These are phyloP conservation scores for Dicrurus megarhynchus DNA, from an alignment of 2,113 vertebrate species.

Conservation along the genomic window DNA sequence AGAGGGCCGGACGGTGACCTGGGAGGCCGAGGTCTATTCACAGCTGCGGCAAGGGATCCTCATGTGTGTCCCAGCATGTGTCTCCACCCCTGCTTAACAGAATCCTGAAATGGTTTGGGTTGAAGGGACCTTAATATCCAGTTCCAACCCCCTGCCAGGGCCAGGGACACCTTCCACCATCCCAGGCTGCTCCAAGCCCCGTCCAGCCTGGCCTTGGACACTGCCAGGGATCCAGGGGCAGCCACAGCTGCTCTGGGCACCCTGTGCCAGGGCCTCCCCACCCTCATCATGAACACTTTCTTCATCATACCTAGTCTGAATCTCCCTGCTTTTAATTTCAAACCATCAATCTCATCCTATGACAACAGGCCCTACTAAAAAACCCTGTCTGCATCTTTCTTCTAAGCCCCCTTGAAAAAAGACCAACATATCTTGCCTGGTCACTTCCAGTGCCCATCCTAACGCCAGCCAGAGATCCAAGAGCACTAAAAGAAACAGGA, in stretches of 20 bases:
- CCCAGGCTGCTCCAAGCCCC: fast-evolving
- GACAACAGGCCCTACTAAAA: not conserved
- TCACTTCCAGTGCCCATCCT: not conserved
- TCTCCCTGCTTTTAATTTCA: not conserved
- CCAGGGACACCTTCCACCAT: fast-evolving
- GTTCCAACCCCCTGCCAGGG: fast-evolving
- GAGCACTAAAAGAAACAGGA: not conserved
- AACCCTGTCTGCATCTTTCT: not conserved
- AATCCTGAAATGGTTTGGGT: not conserved
- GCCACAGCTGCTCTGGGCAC: fast-evolving
- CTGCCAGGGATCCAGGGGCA: not conserved
- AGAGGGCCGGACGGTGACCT: not conserved
- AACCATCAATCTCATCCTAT: not conserved
- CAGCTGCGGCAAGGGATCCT: not conserved
- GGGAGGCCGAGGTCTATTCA: not conserved
- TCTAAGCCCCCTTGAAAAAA: not conserved
- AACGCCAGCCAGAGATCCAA: not conserved
- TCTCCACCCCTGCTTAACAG: not conserved
- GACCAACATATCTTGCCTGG: not conserved
- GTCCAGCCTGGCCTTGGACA: fast-evolving
- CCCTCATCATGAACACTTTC: fast-evolving
- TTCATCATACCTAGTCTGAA: not conserved
- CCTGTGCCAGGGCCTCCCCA: fast-evolving
- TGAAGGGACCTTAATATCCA: not conserved
- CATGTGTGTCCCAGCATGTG: not conserved